phyloP scores from a whole-genome alignment of 2,888 invertebrate genomes.

The Argynnis bischoffii region DNA sequence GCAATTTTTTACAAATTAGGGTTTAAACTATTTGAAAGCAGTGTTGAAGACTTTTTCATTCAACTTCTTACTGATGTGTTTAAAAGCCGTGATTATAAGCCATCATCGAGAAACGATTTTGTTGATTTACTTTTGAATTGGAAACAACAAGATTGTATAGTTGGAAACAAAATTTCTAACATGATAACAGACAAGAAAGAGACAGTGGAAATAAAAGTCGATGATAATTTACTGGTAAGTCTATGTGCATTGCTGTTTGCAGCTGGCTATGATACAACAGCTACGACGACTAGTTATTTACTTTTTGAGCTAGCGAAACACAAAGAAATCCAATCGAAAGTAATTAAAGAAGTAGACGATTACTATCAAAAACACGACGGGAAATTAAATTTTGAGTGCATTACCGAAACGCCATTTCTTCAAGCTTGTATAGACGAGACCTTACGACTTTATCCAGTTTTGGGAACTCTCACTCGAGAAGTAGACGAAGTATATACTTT shows the following conservation, averaged over 20 bases:
- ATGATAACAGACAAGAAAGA: constrained; percentile 44
- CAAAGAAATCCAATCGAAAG: constrained; percentile 45
- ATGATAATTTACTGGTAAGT: constrained; percentile 70
- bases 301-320: constrained; percentile 58
- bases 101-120: constrained; percentile 56
- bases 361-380: constrained; percentile 47
- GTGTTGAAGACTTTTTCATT: constrained; percentile 51
- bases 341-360: constrained; percentile 52
- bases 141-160: constrained; percentile 48
- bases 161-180: constrained; percentile 54
- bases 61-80: constrained; percentile 50
- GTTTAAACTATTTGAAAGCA: constrained; percentile 47
- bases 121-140: constrained; percentile 57
- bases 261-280: constrained; percentile 62
- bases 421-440: constrained; percentile 58
- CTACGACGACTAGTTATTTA: constrained; percentile 50
- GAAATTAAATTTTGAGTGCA: constrained; percentile 53
- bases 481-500: constrained; percentile 58
- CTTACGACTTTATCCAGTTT: constrained; percentile 60
- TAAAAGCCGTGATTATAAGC: constrained; percentile 48
- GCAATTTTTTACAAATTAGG: constrained; percentile 56
- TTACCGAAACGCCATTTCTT: constrained; percentile 54
- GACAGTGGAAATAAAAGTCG: constrained; percentile 51
- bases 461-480: constrained; percentile 57
- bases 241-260: constrained; percentile 77